Evolutionary conservation across 2,113 vertebrate genomes (phyloP), one percentile per base, ranked within the genome.

Genomic region (Dicentrarchus labrax): DNA sequence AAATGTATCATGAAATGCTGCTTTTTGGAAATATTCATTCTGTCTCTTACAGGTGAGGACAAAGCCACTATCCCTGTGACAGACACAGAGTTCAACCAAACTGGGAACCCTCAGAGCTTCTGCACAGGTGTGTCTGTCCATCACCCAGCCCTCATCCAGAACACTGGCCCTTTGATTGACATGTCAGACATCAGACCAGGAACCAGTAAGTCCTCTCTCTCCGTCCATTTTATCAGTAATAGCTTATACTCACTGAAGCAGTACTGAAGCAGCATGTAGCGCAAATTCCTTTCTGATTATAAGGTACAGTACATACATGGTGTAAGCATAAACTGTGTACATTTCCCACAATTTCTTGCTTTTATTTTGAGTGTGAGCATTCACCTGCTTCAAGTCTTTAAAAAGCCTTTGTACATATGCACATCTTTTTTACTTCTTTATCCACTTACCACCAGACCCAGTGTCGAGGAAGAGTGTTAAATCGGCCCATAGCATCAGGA

Each of bases 131-230:
- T 99, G 64, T 99, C 98, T 0, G 95, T 99, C 85, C 98, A 99
- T 56, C 98, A 99, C 81, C 98, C 97, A 0, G 97, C 98, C 59
- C 96, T 99, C 92, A 98, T 99, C 91, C 98, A 99, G 94, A 99
- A 99, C 95, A 97, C 98, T 0, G 98, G 98, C 5, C 98, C 98
- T 41, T 95, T 99, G 94, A 99, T 99, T 21, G 98, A 99, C 91
- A 99, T 99, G 98, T 99, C 98, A 0, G 98, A 99, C 93, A 99
- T 99, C 88, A 96, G 98, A 76, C 98, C 98, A 0, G 98, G 98
- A 93, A 99, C 98, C 88, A 99, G 98, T 99, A 94, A 91, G 98
- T 89, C 24, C 53, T 72, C 47, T 85, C 48, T 70, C 30, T 77
- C 21, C 45, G 43, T 76, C 43, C 50, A 19, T 81, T 76, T 72